Conservation (phyloP, 2,888 invertebrate genomes). For the Eledona agricola region DNA sequence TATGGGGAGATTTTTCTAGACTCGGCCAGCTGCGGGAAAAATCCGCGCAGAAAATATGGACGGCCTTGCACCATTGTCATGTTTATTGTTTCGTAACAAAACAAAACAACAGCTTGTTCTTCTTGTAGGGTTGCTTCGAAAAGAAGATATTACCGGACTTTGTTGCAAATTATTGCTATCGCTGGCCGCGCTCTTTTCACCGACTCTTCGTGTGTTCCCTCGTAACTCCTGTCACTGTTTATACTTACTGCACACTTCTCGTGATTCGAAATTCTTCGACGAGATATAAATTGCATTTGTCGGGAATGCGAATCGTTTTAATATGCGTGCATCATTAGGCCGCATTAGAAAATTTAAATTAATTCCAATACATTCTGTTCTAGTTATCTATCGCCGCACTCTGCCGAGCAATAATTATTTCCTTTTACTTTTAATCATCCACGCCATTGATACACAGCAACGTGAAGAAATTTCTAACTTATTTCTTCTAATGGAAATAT, state of each 20-base stretch:
- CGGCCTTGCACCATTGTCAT: constrained; percentile 56
- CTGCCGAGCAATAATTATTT: constrained; percentile 11
- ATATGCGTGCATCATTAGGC: constrained; percentile 9
- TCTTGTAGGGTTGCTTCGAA: constrained; percentile 47
- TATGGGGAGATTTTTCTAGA: constrained; percentile 51
- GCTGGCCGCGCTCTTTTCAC: constrained; percentile 37
- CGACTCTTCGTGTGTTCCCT: constrained; percentile 2
- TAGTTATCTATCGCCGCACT: constrained; percentile 11
- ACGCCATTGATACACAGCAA: background rate
- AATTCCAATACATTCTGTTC: constrained; percentile 13
- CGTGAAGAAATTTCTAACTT: too few species aligned
- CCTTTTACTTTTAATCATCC: constrained; percentile 8
- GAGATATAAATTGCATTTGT: constrained; percentile 7
- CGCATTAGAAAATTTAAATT: constrained; percentile 18
- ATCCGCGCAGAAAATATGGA: constrained; percentile 52
- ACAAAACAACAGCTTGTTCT: constrained; percentile 50
- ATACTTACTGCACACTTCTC: constrained; percentile 17
- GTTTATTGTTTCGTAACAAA: constrained; percentile 51
- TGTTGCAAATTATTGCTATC: constrained; percentile 52
- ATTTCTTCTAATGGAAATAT: too few species aligned
- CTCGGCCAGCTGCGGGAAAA: constrained; percentile 43
- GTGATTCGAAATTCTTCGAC: constrained; percentile 7
- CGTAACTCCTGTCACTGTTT: constrained; percentile 21
- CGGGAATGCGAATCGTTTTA: constrained; percentile 12
- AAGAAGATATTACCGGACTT: constrained; percentile 54